These are phyloP conservation scores for Galendromus occidentalis DNA, from an alignment of 1,140 invertebrate species.

Conservation along the genomic window DNA sequence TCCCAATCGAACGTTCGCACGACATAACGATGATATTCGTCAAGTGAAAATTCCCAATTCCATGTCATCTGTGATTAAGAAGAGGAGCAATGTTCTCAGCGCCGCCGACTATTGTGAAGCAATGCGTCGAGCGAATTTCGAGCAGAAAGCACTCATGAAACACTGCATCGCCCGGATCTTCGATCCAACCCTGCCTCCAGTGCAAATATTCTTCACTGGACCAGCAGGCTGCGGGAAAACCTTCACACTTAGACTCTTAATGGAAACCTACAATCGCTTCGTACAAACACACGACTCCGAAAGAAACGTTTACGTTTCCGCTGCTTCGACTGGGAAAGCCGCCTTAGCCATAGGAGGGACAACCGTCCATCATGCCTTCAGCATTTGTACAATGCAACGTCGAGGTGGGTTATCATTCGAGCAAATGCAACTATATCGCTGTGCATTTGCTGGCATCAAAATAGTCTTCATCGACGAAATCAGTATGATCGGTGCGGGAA, in stretches of 20 bases:
- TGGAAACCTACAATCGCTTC: constrained; percentile 23
- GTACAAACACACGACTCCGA: constrained; percentile 20
- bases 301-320: constrained; percentile 22
- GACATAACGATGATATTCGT: no score
- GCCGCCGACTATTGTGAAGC: no score
- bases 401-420: constrained; percentile 21
- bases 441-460: constrained; percentile 25
- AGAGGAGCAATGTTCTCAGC: no score
- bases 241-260: constrained; percentile 23
- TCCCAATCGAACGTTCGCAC: no score
- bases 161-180: no score
- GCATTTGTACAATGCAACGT: constrained; percentile 21
- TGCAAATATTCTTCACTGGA: constrained; percentile 20
- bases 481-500: constrained; percentile 21
- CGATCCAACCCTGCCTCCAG: no score
- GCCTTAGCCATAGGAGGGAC: constrained; percentile 20
- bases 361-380: constrained; percentile 23
- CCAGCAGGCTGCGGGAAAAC: constrained; percentile 23
- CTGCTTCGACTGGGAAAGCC: constrained; percentile 24
- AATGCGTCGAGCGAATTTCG: no score
- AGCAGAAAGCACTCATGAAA: no score
- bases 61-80: no score
- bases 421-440: constrained; percentile 23
- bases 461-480: constrained; percentile 30
- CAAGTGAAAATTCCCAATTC: no score